Evolutionary conservation across 2,888 invertebrate species (phyloP).

Genomic region (Pharmacophagus antenor): DNA sequence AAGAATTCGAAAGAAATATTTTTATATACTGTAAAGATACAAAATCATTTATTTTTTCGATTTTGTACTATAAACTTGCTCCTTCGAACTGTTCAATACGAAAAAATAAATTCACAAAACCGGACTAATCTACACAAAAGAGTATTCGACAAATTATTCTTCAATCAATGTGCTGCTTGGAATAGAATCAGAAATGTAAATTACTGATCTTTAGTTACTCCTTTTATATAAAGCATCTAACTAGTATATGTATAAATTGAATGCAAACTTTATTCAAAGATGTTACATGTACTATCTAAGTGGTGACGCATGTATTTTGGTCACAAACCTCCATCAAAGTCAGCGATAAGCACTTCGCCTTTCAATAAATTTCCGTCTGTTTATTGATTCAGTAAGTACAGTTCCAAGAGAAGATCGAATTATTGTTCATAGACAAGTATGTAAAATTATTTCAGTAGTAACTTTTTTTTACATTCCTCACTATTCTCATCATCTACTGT

Average conservation of each 20-base stretch:
- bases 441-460: not conserved
- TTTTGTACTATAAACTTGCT: too few relatives aligned
- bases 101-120: too few relatives aligned
- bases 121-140: too few relatives aligned
- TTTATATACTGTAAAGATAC: too few relatives aligned
- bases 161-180: too few relatives aligned
- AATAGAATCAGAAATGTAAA: too few relatives aligned
- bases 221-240: not conserved
- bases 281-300: constrained; percentile 6
- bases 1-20: too few relatives aligned
- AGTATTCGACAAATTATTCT: too few relatives aligned
- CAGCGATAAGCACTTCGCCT: constrained; percentile 12
- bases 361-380: not conserved
- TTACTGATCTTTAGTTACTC: not conserved
- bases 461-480: not conserved
- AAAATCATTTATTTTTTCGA: too few relatives aligned
- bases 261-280: not conserved
- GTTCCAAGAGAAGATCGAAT: constrained; percentile 7
- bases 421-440: constrained; percentile 2
- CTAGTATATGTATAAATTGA: not conserved
- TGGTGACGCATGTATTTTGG: constrained; percentile 18
- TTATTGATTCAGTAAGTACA: constrained; percentile 17
- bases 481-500: too few relatives aligned
- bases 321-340: constrained; percentile 23
- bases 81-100: too few relatives aligned